Percentiles rank a stretch among this genome's conserved stretches.
Conservation (phyloP, 2,888 invertebrate species). For the Callosobruchus maculatus region DNA sequence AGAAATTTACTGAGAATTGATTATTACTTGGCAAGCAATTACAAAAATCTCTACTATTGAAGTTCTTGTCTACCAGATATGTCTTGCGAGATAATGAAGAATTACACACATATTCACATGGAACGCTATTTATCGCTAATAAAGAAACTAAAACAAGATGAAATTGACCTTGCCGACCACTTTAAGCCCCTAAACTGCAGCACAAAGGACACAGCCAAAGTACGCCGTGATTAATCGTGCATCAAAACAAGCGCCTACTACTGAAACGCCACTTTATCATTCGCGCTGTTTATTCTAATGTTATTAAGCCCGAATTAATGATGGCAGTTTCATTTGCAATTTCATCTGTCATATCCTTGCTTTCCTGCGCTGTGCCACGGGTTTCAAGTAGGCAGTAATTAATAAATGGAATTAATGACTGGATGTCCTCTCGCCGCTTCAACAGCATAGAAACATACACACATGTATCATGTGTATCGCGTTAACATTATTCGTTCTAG, state of each 20-base stretch:
- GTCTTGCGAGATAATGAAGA: too few species aligned
- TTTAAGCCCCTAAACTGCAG: background rate
- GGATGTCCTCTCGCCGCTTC: background rate
- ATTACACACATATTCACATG: too few species aligned
- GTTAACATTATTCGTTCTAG: background rate
- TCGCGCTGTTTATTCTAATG: background rate
- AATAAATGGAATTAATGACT: background rate
- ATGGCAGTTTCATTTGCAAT: background rate
- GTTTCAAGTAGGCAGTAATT: background rate
- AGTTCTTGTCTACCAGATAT: too few species aligned
- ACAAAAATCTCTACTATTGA: too few species aligned
- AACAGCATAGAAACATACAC: background rate
- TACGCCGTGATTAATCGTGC: background rate
- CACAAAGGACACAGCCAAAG: too few species aligned
- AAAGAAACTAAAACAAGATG: background rate
- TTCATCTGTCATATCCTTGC: background rate
- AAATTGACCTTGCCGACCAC: background rate
- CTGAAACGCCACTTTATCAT: background rate
- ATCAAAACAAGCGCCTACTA: background rate
- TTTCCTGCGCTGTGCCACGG: background rate
- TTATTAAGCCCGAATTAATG: background rate
- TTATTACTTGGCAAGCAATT: too few species aligned
- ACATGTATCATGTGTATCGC: background rate
- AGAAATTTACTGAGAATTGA: too few species aligned
- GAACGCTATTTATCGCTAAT: too few species aligned